These are phyloP conservation scores for Pungitius pungitius DNA, from an alignment of 2,113 vertebrate species.

Conservation along the genomic window DNA sequence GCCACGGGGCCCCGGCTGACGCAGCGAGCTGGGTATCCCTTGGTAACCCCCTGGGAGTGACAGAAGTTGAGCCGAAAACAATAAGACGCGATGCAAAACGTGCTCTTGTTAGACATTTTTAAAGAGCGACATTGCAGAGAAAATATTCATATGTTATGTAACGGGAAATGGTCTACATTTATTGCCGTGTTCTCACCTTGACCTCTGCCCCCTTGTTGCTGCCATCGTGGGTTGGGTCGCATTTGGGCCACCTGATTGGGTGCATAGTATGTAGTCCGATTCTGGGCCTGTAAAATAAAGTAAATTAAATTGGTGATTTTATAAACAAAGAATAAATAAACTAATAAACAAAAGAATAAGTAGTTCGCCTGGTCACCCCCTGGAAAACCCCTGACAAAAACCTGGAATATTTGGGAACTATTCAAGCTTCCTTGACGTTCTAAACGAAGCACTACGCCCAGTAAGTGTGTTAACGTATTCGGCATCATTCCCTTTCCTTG, in stretches of 20 bases:
- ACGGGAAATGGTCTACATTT: accelerated
- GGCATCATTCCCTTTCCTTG: background rate
- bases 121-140: background rate
- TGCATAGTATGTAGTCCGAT: constrained; percentile 95
- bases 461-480: background rate
- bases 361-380: background rate
- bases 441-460: background rate
- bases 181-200: constrained; percentile 84
- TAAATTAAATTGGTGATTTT: background rate
- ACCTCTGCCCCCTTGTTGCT: constrained; percentile 93
- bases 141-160: background rate
- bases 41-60: constrained; percentile 85
- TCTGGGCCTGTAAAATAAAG: constrained; percentile 87
- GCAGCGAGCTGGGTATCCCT: constrained; percentile 90
- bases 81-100: background rate
- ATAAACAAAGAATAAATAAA: background rate
- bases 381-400: background rate
- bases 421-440: background rate
- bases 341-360: background rate
- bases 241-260: constrained; percentile 97
- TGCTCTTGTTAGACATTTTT: background rate
- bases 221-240: constrained; percentile 96
- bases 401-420: background rate
- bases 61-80: constrained; percentile 5
- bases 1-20: constrained; percentile 92